Evolutionary conservation across 2,113 vertebrate species (phyloP), one percentile per base, ranked within the genome.

Genomic region (Oreochromis aureus): DNA sequence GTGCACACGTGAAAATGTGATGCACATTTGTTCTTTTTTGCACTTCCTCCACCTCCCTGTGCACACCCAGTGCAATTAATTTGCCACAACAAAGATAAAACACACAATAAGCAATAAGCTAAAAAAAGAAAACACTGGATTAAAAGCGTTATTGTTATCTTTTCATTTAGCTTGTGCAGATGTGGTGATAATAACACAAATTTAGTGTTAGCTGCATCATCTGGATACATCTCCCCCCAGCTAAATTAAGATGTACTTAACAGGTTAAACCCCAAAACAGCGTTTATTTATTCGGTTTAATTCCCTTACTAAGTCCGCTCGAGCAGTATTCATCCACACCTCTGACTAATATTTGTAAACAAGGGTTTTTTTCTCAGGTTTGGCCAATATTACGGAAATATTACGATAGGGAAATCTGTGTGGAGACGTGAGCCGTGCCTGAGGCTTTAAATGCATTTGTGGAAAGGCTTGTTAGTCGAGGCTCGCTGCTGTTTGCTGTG

Each of bases 281-380:
- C 3, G 8, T 78, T 51, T 34, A 53, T 34, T 12, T 34, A 13
- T 53, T 18, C 4, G 10, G 16, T 19, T 56, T 32, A 61, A 32
- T 19, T 61, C 0, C 10, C 73, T 32, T 19, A 7, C 44, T 2
- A 76, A 48, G 44, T 76, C 3, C 0, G 0, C 71, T 51, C 0
- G 18, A 51, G 24, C 73, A 78, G 18, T n/a, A 53, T 78, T 53
- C 27, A 53, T 34, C 18, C 27, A 78, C 18, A 78, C 46, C 16
- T 1, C 46, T 53, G 46, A 78, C 24, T n/a, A 53, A 53, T 1
- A 78, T 53, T n/a, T 78, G 46, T 8, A 78, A 53, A 48, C 30
- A n/a, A 3, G 10, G 0, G 0, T 6, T 19, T 48, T 76, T 51
- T 1, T 0, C 39, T 41, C 2, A 0, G 61, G 46, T 78, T 32